Conservation (phyloP, 2,797 vertebrate species). For the Momotus momota region DNA sequence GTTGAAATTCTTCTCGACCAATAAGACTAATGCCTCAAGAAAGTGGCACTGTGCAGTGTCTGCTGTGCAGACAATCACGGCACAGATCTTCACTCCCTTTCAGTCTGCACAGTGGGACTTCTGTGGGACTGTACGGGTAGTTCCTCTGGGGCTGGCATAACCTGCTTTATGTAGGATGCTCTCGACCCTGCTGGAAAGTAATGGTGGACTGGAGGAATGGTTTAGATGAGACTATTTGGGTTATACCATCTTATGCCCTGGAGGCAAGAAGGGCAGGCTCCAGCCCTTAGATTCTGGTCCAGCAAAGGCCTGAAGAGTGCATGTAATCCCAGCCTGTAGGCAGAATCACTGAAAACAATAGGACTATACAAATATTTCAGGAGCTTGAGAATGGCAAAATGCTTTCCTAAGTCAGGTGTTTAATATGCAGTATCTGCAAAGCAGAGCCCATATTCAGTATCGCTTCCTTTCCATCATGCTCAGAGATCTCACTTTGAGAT, state of each 20-base stretch:
- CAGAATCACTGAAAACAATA: background rate
- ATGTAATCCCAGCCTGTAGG: background rate
- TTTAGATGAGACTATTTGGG: background rate
- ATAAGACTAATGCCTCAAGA: background rate
- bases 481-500: background rate
- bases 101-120: background rate
- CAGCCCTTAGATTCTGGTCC: background rate
- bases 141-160: background rate
- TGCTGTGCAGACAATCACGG: too few species aligned
- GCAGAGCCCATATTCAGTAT: background rate
- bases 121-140: fast-evolving
- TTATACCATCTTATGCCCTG: background rate
- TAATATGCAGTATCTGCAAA: background rate
- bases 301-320: background rate
- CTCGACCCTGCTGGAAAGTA: background rate
- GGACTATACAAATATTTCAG: background rate
- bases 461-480: background rate
- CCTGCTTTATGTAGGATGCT: background rate
- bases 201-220: background rate
- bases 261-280: background rate
- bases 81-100: background rate
- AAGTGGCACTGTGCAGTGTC: background rate
- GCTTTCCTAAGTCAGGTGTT: background rate
- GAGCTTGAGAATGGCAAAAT: background rate
- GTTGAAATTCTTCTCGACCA: background rate